Percentiles rank a stretch among this genome's conserved stretches.
These are phyloP conservation scores for Tigriopus californicus DNA, from an alignment of 2,888 invertebrate species.

Conservation along the genomic window DNA sequence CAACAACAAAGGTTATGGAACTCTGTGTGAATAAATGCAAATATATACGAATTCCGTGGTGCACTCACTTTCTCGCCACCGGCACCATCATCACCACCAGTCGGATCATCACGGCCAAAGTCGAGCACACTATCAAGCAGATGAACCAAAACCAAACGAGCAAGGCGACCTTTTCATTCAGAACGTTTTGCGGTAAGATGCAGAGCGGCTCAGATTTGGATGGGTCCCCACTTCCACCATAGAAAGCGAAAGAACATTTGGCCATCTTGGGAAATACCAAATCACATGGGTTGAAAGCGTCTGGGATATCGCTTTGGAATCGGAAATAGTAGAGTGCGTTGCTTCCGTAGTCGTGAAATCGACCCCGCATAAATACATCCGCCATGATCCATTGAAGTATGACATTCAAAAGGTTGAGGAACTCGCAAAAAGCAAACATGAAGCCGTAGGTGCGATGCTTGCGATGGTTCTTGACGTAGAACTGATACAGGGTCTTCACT, in stretches of 20 bases:
- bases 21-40: background rate
- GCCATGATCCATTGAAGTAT: constrained; percentile 18
- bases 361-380: constrained; percentile 18
- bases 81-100: background rate
- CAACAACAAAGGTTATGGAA: background rate
- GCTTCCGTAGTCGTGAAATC: constrained; percentile 18
- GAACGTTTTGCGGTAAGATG: constrained; percentile 19
- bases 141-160: constrained; percentile 20
- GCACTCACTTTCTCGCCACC: background rate
- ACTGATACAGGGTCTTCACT: background rate
- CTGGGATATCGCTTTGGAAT: constrained; percentile 2
- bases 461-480: background rate
- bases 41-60: background rate
- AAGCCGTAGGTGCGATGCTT: constrained; percentile 16
- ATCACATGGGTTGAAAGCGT: constrained; percentile 14
- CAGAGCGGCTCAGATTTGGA: constrained; percentile 17
- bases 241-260: constrained; percentile 17
- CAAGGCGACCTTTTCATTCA: constrained; percentile 19
- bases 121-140: constrained; percentile 15
- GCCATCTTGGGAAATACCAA: constrained; percentile 18
- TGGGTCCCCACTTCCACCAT: constrained; percentile 6
- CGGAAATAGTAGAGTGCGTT: constrained; percentile 15
- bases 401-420: constrained; percentile 17
- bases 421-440: constrained; percentile 17
- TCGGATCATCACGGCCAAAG: constrained; percentile 13